Percentiles rank a stretch among this genome's conserved stretches.
phyloP scores from a whole-genome alignment of 2,888 invertebrate genomes.

The Epistrophe grossulariae region DNA sequence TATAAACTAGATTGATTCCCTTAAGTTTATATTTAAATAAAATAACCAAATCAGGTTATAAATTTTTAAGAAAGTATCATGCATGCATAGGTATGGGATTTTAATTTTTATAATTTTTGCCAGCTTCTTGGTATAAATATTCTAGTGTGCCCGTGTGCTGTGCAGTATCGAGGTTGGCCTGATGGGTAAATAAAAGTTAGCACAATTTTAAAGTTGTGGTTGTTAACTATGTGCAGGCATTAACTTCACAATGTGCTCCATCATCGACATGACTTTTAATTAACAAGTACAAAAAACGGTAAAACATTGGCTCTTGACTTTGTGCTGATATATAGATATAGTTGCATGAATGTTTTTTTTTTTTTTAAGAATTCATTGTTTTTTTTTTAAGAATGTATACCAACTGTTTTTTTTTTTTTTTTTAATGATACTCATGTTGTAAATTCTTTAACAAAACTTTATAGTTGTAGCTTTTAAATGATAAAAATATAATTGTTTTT shows the following conservation, averaged over 20 bases:
- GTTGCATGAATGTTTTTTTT: not conserved
- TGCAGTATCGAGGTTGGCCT: not conserved
- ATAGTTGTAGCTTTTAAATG: not conserved
- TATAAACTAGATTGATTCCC: too few species aligned
- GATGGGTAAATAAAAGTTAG: slow-evolving; percentile 37
- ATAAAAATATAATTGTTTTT: not conserved
- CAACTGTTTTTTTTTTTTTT: not conserved
- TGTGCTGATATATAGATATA: not conserved
- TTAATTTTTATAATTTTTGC: not conserved
- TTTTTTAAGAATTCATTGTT: slow-evolving; percentile 12
- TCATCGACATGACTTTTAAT: slow-evolving; percentile 70
- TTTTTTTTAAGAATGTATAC: not conserved
- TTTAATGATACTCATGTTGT: not conserved
- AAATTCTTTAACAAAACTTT: not conserved
- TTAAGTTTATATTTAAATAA: too few species aligned
- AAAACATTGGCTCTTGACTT: slow-evolving; percentile 31
- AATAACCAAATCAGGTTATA: too few species aligned
- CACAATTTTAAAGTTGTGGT: slow-evolving; percentile 58
- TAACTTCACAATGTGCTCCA: slow-evolving; percentile 54
- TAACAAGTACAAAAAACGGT: slow-evolving; percentile 30
- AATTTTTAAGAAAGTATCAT: too few species aligned
- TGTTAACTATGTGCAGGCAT: slow-evolving; percentile 56
- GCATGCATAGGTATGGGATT: too few species aligned
- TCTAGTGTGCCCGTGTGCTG: not conserved
- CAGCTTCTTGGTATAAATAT: not conserved